phyloP scores from a whole-genome alignment of 2,888 invertebrate species.

The Athripsodes cinereus region DNA sequence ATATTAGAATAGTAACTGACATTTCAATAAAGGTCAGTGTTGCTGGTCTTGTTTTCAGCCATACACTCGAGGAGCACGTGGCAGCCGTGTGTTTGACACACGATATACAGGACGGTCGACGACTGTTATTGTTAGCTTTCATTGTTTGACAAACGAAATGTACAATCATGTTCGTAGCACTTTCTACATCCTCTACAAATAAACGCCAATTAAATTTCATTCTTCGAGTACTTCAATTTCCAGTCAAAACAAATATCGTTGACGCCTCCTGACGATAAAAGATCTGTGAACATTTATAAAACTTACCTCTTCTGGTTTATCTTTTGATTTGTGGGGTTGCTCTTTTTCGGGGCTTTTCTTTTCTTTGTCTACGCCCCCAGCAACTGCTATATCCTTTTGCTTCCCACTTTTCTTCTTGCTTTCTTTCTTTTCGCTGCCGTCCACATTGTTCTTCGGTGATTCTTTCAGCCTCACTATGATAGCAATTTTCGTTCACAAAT shows the following conservation, averaged over 20 bases:
- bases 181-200: not conserved
- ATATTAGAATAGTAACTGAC: too few relatives aligned
- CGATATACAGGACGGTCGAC: too few relatives aligned
- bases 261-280: not conserved
- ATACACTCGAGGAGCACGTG: slow-evolving; percentile 7
- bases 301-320: slow-evolving; percentile 37
- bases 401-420: slow-evolving; percentile 56
- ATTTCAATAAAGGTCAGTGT: too few relatives aligned
- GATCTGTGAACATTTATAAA: not conserved
- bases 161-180: not conserved
- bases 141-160: not conserved
- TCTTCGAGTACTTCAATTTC: not conserved
- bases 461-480: slow-evolving; percentile 66
- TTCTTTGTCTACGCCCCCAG: slow-evolving; percentile 32
- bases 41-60: too few relatives aligned
- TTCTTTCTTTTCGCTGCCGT: slow-evolving; percentile 55
- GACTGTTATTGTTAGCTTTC: too few relatives aligned
- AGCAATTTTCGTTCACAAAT: slow-evolving; percentile 39
- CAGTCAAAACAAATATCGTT: too few relatives aligned
- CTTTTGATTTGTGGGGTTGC: slow-evolving; percentile 36
- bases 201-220: not conserved
- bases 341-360: slow-evolving; percentile 24
- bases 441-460: slow-evolving; percentile 55
- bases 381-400: slow-evolving; percentile 50
- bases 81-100: slow-evolving; percentile 6